These are phyloP conservation scores for Lithosia quadra DNA, from an alignment of 2,888 invertebrate species.

Conservation along the genomic window DNA sequence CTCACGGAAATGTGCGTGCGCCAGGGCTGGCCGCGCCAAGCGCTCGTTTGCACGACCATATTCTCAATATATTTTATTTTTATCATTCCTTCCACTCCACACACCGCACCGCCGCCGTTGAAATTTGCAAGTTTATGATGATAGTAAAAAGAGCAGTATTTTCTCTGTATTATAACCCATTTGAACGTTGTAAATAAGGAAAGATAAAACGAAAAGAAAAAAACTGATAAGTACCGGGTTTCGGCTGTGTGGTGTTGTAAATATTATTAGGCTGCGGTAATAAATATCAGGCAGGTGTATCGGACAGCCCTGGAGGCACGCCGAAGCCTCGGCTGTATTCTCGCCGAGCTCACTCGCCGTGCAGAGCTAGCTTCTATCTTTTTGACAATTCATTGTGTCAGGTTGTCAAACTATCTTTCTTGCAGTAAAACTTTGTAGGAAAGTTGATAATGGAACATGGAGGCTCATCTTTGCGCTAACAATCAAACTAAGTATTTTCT, in stretches of 20 bases:
- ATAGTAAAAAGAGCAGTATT: constrained; percentile 36
- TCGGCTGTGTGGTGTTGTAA: constrained; percentile 10
- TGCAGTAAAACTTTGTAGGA: constrained; percentile 20
- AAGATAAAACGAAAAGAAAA: constrained; percentile 17
- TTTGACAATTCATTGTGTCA: constrained; percentile 51
- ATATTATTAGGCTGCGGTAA: constrained; percentile 9
- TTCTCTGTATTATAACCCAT: constrained; percentile 26
- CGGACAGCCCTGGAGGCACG: constrained; percentile 35
- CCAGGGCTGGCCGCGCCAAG: constrained; percentile 57
- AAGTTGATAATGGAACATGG: constrained; percentile 8
- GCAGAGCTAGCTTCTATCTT: constrained; percentile 46
- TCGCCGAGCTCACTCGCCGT: constrained; percentile 34
- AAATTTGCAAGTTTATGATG: constrained; percentile 48
- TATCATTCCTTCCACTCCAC: constrained; percentile 43
- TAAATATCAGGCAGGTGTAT: constrained; percentile 17
- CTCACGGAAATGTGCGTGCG: constrained; percentile 85
- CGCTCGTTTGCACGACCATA: constrained; percentile 38
- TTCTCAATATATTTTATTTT: constrained; percentile 50
- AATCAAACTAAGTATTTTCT: constrained; percentile 1
- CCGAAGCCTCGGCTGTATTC: constrained; percentile 43
- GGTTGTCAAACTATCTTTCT: constrained; percentile 32
- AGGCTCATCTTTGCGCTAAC: not conserved
- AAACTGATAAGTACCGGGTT: constrained; percentile 3
- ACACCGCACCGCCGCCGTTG: constrained; percentile 23
- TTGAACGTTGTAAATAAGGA: constrained; percentile 24